A percentile compares a stretch with the other conserved stretches of the same genome.
These are phyloP conservation scores for Lasiurus cinereus DNA, from an alignment of 2,113 vertebrate genomes.

Conservation along the genomic window DNA sequence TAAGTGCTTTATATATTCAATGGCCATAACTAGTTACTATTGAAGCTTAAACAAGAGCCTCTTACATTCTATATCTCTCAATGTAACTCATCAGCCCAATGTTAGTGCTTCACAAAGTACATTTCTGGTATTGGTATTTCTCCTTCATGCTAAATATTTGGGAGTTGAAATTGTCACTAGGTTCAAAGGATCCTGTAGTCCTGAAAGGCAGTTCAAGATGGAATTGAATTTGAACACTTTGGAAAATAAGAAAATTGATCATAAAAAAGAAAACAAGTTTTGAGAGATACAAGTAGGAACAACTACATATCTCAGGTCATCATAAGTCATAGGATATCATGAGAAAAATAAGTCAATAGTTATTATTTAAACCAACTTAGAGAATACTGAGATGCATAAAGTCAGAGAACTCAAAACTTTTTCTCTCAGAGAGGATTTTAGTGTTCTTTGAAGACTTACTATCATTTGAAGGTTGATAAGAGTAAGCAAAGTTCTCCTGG, in stretches of 20 bases:
- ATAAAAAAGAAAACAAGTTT: conserved; percentile 37
- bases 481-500: neutral
- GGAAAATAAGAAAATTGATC: neutral
- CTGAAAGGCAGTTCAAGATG: conserved; percentile 47
- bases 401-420: neutral
- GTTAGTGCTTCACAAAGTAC: neutral
- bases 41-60: neutral
- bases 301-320: neutral
- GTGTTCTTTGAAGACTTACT: neutral
- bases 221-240: no score
- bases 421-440: conserved; percentile 1
- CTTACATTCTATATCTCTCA: neutral
- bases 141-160: neutral
- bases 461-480: neutral
- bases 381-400: neutral
- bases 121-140: conserved; percentile 8
- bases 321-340: neutral
- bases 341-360: neutral
- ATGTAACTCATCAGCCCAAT: neutral
- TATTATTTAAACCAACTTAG: neutral
- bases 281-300: neutral
- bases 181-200: neutral
- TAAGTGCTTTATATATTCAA: conserved; percentile 16
- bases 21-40: neutral
- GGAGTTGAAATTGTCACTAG: neutral